These are phyloP conservation scores for Cryptosula pallasiana DNA, from an alignment of 2,888 invertebrate genomes.

Conservation along the genomic window DNA sequence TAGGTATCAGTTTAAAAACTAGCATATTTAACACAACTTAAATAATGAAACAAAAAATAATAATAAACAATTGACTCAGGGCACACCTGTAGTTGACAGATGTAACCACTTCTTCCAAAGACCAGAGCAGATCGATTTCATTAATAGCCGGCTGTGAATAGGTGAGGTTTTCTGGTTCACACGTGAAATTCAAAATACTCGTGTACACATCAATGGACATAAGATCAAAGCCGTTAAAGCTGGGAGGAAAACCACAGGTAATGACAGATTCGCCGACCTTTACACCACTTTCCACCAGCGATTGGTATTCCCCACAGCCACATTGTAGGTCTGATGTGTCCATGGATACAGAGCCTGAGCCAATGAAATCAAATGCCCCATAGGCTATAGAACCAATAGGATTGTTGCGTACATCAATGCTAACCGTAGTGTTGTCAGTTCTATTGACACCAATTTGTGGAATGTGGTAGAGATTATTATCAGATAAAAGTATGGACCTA, in stretches of 20 bases:
- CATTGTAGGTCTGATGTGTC: background rate
- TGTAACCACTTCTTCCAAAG: no score
- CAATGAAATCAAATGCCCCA: background rate
- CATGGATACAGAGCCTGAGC: background rate
- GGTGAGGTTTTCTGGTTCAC: background rate
- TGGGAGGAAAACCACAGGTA: background rate
- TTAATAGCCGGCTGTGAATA: conserved; percentile 25
- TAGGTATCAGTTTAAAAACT: no score
- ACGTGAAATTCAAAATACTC: background rate
- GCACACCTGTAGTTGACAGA: no score
- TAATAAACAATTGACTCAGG: no score
- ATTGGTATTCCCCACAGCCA: background rate
- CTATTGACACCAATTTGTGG: background rate
- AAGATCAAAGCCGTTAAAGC: background rate
- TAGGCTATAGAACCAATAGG: background rate
- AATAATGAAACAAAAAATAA: no score
- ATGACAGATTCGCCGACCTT: background rate
- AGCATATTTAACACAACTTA: no score
- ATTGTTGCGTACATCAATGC: background rate
- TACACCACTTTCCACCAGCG: background rate
- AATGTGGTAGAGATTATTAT: background rate
- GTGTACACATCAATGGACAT: background rate
- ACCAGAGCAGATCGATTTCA: conserved; percentile 23
- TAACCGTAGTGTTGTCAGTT: background rate
- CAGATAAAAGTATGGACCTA: background rate